Base-by-base conservation (phyloP, 2,797 vertebrate genomes). In the Toxotes lorentzi region DNA sequence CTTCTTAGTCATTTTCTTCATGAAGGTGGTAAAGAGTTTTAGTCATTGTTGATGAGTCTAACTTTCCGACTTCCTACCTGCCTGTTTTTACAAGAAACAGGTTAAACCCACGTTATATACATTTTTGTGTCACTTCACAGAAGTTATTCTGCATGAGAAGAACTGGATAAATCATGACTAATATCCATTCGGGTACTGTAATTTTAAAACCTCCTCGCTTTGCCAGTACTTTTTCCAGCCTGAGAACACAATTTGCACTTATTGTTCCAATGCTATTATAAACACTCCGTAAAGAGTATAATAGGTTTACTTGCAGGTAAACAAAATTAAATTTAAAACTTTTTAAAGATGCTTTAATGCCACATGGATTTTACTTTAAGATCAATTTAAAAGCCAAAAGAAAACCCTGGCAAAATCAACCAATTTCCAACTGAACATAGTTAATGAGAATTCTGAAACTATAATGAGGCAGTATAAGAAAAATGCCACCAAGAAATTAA, bases 381-480 rank as follows among this genome's bases (percentile, higher is more conserved):
- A 38, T 13, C n/a, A 47, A 77, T 72, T 60, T 72, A 34, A 77
- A 59, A 73, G 48, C 30, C 21, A 35, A 72, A 60, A 74, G 10
- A 30, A 81, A 76, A 61, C 13, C 3, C 13, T 21, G 54, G 32
- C 17, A 58, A 70, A 79, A 83, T 0, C 48, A 45, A 19, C 50
- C 48, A 56, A 70, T 60, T 63, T 81, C 41, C 57, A 67, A 48
- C 32, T 72, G 51, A 68, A 65, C 67, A 51, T 11, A 57, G 60
- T 64, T 81, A 85, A 73, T 76, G 78, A 69, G 48, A 70, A 54
- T 70, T 77, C 50, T 78, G 47, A 69, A 76, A 70, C 58, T 81
- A 76, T 62, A 83, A 81, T 66, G 57, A 83, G 73, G 51, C 34
- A 27, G 43, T 65, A 41, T 27, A 73, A 74, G 63, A 77, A 79